A percentile compares a stretch with the other conserved stretches of the same genome.
Evolutionary conservation across 2,888 invertebrate species (phyloP).

Genomic region (Lithophane leautieri): DNA sequence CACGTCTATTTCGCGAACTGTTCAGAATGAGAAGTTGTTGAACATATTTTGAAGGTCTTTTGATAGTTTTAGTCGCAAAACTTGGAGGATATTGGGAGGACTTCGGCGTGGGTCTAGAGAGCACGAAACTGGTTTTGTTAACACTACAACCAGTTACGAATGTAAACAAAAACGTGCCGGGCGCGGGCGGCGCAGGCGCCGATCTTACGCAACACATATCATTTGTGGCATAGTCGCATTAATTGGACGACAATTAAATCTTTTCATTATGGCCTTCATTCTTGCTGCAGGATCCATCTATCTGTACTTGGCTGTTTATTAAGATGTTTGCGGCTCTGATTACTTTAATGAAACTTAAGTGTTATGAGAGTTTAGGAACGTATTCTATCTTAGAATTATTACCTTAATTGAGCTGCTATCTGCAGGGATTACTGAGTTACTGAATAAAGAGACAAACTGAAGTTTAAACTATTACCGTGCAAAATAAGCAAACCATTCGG

Average conservation of each 20-base stretch:
- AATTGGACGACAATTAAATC: conserved; percentile 54
- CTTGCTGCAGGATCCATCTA: conserved; percentile 16
- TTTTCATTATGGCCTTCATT: conserved; percentile 55
- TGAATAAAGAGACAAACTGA: neutral
- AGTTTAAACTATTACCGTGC: neutral
- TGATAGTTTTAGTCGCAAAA: conserved; percentile 40
- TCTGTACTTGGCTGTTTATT: conserved; percentile 3
- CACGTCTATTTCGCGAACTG: conserved; percentile 11
- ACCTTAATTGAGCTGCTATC: neutral
- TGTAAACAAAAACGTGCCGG: conserved; percentile 82
- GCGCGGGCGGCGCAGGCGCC: conserved; percentile 52
- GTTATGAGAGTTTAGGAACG: neutral
- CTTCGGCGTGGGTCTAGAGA: conserved; percentile 61
- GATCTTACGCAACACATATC: conserved; percentile 61
- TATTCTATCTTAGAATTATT: neutral
- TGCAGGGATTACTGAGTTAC: neutral
- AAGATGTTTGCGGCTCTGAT: neutral
- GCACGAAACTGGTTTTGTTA: conserved; percentile 77
- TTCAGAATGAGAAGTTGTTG: neutral
- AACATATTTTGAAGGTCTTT: conserved; percentile 5
- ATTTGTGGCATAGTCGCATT: conserved; percentile 45
- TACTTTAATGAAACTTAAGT: neutral
- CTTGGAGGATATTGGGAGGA: conserved; percentile 47
- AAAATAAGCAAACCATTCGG: conserved; percentile 32
- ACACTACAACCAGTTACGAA: conserved; percentile 79